Evolutionary conservation across 1,140 invertebrate genomes (phyloP).

Genomic region (Lepidurus packardi): DNA sequence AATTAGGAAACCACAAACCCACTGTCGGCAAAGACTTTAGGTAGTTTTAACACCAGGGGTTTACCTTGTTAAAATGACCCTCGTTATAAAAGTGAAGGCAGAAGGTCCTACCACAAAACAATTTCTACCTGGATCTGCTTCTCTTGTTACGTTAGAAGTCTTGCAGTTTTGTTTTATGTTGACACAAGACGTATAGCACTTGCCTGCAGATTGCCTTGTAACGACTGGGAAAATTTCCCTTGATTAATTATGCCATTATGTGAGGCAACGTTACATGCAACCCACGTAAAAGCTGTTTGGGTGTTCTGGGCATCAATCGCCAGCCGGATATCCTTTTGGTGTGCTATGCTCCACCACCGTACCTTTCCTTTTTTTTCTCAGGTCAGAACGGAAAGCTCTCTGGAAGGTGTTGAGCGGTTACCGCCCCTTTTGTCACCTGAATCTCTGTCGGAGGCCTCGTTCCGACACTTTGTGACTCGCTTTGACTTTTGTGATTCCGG

Average conservation of each 20-base stretch:
- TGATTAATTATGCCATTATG: slow-evolving; percentile 16
- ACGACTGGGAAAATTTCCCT: slow-evolving; percentile 1
- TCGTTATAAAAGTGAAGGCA: slow-evolving; percentile 2
- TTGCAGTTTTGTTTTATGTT: slow-evolving; percentile 12
- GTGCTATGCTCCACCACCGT: not conserved
- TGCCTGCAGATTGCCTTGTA: slow-evolving; percentile 17
- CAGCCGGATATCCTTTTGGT: not conserved
- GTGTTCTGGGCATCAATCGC: not conserved
- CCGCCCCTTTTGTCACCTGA: slow-evolving; percentile 16
- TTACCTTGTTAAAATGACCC: slow-evolving; percentile 13
- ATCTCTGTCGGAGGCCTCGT: slow-evolving; percentile 16
- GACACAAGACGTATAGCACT: slow-evolving; percentile 19
- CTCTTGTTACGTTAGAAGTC: not conserved
- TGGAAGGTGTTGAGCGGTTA: slow-evolving; percentile 9
- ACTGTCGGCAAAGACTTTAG: slow-evolving; percentile 19
- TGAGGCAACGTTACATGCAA: not conserved
- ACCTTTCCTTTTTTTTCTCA: not conserved
- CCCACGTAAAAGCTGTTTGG: not conserved
- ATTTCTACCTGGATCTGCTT: not conserved
- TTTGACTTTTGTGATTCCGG: slow-evolving; percentile 15
- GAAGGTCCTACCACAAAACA: not conserved
- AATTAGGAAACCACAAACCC: slow-evolving; percentile 19
- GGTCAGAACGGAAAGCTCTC: not conserved
- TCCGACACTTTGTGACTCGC: slow-evolving; percentile 13
- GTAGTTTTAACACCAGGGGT: slow-evolving; percentile 20